Base-by-base conservation (phyloP, 1,140 invertebrate species). In the Drosophila sp. region DNA sequence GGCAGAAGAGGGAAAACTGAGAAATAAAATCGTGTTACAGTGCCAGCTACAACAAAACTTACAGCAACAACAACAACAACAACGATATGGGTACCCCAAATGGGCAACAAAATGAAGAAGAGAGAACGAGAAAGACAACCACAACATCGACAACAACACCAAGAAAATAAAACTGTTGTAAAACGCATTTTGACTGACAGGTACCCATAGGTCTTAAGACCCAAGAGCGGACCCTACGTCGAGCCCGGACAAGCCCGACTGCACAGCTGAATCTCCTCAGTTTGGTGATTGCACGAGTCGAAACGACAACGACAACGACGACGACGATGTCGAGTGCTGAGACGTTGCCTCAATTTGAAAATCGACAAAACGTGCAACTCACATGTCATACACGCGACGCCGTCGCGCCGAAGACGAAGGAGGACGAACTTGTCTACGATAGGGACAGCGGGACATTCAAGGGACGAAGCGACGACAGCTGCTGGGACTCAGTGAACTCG, bases 331-430 rank as follows among this genome's bases (percentile, higher is more conserved):
- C 62, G 78, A 80, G 77, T 86, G 81, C 78, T 70, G 77, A 80
- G 81, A 78, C 74, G 75, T 71, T 81, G 78, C 65, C 82, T 87
- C 82, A 87, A 87, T 87, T 87, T 79, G 79, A 83, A 87, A 87
- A 87, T 87, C 83, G 83, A 82, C 82, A 89, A 87, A 87, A 87
- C 82, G 82, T 87, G 82, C 82, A 89, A 83, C 82, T 87, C 82
- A 87, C 82, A 87, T 87, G 82, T 89, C 82, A 83, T 87, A 83
- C 82, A 87, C 82, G 82, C 82, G 83, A 86, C 78, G 81, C 43
- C 48, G 64, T 46, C 40, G 18, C 18, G 29, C 45, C 38, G 13
- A 21, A 13, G 36, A 56, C 32, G 16, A 29, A 50, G 40, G 66
- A 54, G 16, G 34, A 61, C 38, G 21, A 62, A 34, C 25, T 57